Percentiles rank a stretch among this genome's conserved stretches.
These are phyloP conservation scores for Tetramorium parvispinum DNA, from an alignment of 1,140 invertebrate genomes.

Conservation along the genomic window DNA sequence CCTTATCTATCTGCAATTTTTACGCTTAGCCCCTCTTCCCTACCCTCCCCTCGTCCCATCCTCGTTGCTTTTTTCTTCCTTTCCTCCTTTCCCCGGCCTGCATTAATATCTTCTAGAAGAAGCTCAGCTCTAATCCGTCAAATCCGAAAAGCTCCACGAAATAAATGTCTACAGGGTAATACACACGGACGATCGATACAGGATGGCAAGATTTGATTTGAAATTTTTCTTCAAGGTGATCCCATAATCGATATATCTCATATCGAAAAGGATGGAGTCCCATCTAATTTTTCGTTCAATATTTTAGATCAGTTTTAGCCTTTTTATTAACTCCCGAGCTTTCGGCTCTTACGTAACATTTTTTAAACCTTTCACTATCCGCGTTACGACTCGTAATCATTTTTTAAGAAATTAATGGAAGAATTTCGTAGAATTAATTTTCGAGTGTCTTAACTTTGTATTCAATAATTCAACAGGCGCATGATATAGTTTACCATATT, in stretches of 20 bases:
- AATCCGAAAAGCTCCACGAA: conserved; percentile 71
- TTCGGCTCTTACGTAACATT: not conserved
- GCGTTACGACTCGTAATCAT: not conserved
- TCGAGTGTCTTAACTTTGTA: not conserved
- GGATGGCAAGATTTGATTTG: conserved; percentile 53
- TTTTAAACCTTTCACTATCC: not conserved
- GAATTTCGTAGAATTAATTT: not conserved
- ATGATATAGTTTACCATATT: not conserved
- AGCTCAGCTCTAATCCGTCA: conserved; percentile 70
- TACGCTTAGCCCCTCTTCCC: conserved; percentile 38
- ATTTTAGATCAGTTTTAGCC: not conserved
- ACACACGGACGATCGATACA: conserved; percentile 46
- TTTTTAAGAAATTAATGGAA: not conserved
- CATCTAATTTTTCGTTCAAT: conserved; percentile 10
- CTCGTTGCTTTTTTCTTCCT: not conserved
- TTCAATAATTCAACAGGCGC: not conserved
- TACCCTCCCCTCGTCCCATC: conserved; percentile 1
- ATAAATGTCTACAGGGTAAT: conserved; percentile 68
- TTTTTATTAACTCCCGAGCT: not conserved
- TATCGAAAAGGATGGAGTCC: not conserved
- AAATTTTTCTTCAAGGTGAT: conserved; percentile 38
- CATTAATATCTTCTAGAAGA: conserved; percentile 72
- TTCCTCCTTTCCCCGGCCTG: conserved; percentile 17
- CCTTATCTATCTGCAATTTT: conserved; percentile 75
- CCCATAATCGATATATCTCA: conserved; percentile 9